Evolutionary conservation across 2,888 invertebrate species (phyloP), one percentile per base, ranked within the genome.

Genomic region (Drosophila kanekoi): DNA sequence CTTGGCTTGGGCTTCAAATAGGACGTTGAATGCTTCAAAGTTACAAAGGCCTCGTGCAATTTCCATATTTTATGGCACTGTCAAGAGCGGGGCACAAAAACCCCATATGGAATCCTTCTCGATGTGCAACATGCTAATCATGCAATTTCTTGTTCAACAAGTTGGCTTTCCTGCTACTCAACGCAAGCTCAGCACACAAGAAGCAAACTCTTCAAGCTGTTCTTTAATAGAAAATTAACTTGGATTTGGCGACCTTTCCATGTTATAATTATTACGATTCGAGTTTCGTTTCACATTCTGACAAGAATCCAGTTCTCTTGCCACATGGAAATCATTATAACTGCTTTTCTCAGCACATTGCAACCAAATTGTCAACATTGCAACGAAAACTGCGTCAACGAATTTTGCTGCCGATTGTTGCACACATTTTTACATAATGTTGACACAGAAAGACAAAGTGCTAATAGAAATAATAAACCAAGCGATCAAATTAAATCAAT

Each of bases 361-460:
- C n/a, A 10, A 32, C 33, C 37, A 37, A 41, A n/a, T 33, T 35
- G 49, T 41, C 54, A 66, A 49, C 43, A 28, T 16, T 72, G 40
- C 11, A 53, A 49, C 23, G 23, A 23, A 23, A 23, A 23, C 56
- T 40, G 56, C 43, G 18, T 18, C 23, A 45, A n/a, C 49, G 41
- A 69, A 66, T 45, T 28, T 8, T 53, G 66, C 62, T 76, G 64
- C 57, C 43, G 63, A 70, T 65, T 62, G 65, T 43, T 67, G 61
- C 70, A 48, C 43, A 71, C 57, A 67, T 77, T 78, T 78, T 81
- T 70, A 68, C 86, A 77, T 72, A 60, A 77, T 72, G 79, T 84
- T 82, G 83, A 80, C 88, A 83, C 88, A 79, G 68, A 82, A 82
- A 74, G 73, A 87, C 77, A 83, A 87, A 80, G 82, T 88, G 84